Evolutionary conservation across 2,113 vertebrate genomes (phyloP), one percentile per base, ranked within the genome.

Genomic region (Heterotis niloticus): DNA sequence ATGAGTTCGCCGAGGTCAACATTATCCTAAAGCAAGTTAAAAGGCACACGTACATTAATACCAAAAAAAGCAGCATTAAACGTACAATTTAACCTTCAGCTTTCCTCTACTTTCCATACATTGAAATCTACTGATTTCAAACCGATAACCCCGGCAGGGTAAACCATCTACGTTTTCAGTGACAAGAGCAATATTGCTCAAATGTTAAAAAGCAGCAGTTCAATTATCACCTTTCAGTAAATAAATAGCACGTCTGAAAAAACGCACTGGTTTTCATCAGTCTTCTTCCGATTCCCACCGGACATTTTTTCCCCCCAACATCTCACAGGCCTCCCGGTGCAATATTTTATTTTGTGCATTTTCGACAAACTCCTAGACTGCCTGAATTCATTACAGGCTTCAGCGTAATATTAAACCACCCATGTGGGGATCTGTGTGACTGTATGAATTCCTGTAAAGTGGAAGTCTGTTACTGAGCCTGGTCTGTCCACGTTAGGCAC

Each of bases 1-100:
- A 99, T 99, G 85, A 99, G 85, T 86, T 99, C 97, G 34, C 98
- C 98, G 26, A 99, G 95, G 86, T 99, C 96, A 90, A 99, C 96
- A 0, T 98, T 98, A 86, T 99, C 97, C 98, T 99, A 87, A 84
- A 84, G 34, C 87, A 81, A 44, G 34, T 44, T 44, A 44, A 44
- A 44, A 44, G 7, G 34, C 34, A 44, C 34, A 44, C 34, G 7
- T 44, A 44, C 34, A 44, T 34, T 13, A 14, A 62, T 10, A 1
- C 5, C 23, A 59, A 26, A n/a, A 13, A 14, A 26, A 62, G 26
- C 28, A 11, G n/a, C n/a, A 26, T 29, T 62, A 64, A 12, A n/a
- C 5, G 34, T 44, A 75, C 9, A 64, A 14, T 1, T 56, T 24
- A 13, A n/a, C 16, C 12, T 62, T 62, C 16, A 14, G 59, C 57